Conservation (phyloP, 2,888 invertebrate genomes). For the Flabesymbios commensalis region DNA sequence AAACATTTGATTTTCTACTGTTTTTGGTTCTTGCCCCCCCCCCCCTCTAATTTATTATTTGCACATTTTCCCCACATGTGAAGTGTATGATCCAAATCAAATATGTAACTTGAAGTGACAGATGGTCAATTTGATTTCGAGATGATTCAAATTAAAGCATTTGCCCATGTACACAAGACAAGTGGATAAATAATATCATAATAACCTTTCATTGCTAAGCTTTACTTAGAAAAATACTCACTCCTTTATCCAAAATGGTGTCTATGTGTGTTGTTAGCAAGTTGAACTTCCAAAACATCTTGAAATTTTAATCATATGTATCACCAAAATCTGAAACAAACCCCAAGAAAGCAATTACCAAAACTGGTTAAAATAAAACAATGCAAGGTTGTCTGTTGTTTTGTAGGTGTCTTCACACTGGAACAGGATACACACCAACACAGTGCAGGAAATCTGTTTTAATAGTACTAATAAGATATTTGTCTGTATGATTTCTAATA, state of each 20-base stretch:
- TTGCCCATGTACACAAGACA: not conserved
- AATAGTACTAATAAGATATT: too few relatives aligned
- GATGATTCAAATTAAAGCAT: not conserved
- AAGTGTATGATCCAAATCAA: not conserved
- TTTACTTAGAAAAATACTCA: constrained; percentile 55
- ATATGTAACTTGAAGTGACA: not conserved
- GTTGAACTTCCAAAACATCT: constrained; percentile 84
- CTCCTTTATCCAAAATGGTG: constrained; percentile 78
- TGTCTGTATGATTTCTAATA: too few relatives aligned
- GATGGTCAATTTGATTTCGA: not conserved
- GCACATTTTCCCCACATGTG: not conserved
- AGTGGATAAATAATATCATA: not conserved
- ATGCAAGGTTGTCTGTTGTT: too few relatives aligned
- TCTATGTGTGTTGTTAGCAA: constrained; percentile 77
- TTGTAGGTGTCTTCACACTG: too few relatives aligned
- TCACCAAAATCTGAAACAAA: too few relatives aligned
- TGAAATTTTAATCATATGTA: too few relatives aligned
- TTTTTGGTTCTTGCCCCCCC: not conserved
- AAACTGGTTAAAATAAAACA: too few relatives aligned
- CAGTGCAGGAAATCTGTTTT: too few relatives aligned
- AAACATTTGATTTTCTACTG: not conserved
- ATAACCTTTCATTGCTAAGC: not conserved
- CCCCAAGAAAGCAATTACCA: too few relatives aligned
- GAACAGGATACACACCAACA: too few relatives aligned
- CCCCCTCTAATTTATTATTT: too few relatives aligned